A percentile compares a stretch with the other conserved stretches of the same genome.
phyloP scores from a whole-genome alignment of 1,140 invertebrate genomes.

The Bombus turneri region DNA sequence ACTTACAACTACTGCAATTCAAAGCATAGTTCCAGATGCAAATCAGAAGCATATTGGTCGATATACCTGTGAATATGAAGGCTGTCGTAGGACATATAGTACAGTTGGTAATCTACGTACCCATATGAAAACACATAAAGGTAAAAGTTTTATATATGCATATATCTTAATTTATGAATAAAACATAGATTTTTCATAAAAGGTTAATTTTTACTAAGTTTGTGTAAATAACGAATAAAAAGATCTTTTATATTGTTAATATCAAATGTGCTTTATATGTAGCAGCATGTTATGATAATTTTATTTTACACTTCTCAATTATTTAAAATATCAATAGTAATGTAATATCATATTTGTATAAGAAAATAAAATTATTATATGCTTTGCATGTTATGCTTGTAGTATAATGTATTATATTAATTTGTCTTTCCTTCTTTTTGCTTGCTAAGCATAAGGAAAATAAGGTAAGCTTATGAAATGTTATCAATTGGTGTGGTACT shows the following conservation, averaged over 20 bases:
- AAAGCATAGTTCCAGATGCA: constrained; percentile 85
- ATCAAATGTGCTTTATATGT: neutral
- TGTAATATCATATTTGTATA: constrained; percentile 1
- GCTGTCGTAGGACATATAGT: constrained; percentile 94
- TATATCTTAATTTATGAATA: neutral
- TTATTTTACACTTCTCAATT: neutral
- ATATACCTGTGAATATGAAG: constrained; percentile 94
- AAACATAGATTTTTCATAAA: neutral
- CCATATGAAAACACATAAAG: constrained; percentile 98
- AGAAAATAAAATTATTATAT: constrained; percentile 20
- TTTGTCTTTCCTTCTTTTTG: constrained; percentile 56
- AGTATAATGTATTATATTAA: constrained; percentile 37
- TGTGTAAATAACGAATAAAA: neutral
- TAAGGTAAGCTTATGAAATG: constrained; percentile 66
- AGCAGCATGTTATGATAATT: neutral
- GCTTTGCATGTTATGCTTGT: constrained; percentile 48
- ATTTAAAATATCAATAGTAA: neutral
- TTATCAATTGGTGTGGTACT: neutral
- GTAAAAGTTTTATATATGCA: constrained; percentile 82
- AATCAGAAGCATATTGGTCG: constrained; percentile 87
- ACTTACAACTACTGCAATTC: constrained; percentile 87
- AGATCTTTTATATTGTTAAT: constrained; percentile 14
- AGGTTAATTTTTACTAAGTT: neutral
- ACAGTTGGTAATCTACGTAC: constrained; percentile 97
- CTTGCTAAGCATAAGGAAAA: constrained; percentile 63